Percentiles rank a stretch among this genome's conserved stretches.
phyloP scores from a whole-genome alignment of 23 tunicate species.

The Ascidia mentula region DNA sequence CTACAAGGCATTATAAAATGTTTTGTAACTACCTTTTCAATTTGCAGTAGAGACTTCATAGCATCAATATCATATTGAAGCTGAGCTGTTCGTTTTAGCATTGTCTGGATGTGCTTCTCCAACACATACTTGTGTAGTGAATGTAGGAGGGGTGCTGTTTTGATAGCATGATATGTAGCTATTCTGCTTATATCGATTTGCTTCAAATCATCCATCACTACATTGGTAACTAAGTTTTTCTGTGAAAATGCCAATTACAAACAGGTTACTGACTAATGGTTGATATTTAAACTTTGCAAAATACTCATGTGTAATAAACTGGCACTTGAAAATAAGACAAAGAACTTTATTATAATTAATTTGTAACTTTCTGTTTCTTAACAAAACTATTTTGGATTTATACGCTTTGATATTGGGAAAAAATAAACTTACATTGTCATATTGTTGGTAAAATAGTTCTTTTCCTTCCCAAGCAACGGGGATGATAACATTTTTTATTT shows the following conservation, averaged over 20 bases:
- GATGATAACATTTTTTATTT: constrained; percentile 52
- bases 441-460: constrained; percentile 85
- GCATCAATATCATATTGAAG: constrained; percentile 41
- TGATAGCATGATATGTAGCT: constrained; percentile 81
- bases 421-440: constrained; percentile 45
- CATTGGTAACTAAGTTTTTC: constrained; percentile 32
- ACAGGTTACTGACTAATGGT: too few species aligned
- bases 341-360: too few species aligned
- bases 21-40: constrained; percentile 31
- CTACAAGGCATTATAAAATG: too few species aligned
- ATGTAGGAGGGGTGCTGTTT: constrained; percentile 45
- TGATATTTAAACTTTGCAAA: too few species aligned
- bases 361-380: too few species aligned
- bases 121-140: constrained; percentile 51
- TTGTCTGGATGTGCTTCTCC: constrained; percentile 26
- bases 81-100: constrained; percentile 54
- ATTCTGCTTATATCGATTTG: constrained; percentile 33
- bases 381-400: too few species aligned
- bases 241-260: not conserved
- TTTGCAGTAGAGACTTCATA: constrained; percentile 53
- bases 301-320: too few species aligned
- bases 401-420: too few species aligned
- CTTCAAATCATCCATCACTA: constrained; percentile 50
- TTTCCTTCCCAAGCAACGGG: constrained; percentile 73
- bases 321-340: too few species aligned